Evolutionary conservation across 2,888 invertebrate genomes (phyloP).

Genomic region (Calameuta filiformis): DNA sequence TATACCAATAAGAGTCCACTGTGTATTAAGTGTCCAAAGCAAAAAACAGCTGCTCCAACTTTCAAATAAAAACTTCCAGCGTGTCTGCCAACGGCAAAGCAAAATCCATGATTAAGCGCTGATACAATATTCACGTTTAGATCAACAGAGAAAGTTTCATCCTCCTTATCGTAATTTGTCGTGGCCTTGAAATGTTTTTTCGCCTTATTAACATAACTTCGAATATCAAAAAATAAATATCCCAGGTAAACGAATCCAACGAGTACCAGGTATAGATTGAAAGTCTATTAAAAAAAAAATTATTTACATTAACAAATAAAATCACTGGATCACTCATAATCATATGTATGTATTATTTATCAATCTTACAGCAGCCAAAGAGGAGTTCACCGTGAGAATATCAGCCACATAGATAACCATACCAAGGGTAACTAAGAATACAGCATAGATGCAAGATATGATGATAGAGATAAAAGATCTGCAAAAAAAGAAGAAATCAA

Average conservation of each 20-base stretch:
- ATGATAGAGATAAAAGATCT: slow-evolving; percentile 73
- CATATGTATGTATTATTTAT: neutral
- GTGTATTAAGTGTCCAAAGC: slow-evolving; percentile 82
- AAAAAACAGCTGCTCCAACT: slow-evolving; percentile 82
- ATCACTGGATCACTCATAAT: neutral
- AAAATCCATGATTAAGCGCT: slow-evolving; percentile 68
- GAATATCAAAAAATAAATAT: slow-evolving; percentile 74
- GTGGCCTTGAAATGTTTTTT: slow-evolving; percentile 47
- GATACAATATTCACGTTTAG: slow-evolving; percentile 8
- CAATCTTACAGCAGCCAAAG: slow-evolving; percentile 70
- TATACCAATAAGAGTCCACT: slow-evolving; percentile 77
- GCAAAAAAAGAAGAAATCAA: slow-evolving; percentile 27
- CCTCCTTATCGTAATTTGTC: slow-evolving; percentile 22
- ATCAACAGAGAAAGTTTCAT: slow-evolving; percentile 13
- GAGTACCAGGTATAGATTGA: slow-evolving; percentile 71
- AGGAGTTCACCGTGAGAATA: slow-evolving; percentile 66
- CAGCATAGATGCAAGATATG: slow-evolving; percentile 76
- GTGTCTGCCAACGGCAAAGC: slow-evolving; percentile 77
- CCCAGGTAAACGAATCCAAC: slow-evolving; percentile 73
- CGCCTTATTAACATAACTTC: slow-evolving; percentile 69
- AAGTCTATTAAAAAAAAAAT: slow-evolving; percentile 69
- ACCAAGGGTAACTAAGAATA: slow-evolving; percentile 76
- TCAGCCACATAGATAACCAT: slow-evolving; percentile 74
- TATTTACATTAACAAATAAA: slow-evolving; percentile 13
- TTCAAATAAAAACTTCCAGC: slow-evolving; percentile 81